Evolutionary conservation across 2,113 vertebrate genomes (phyloP), one percentile per base, ranked within the genome.

Genomic region (Ornithorhynchus anatinus): DNA sequence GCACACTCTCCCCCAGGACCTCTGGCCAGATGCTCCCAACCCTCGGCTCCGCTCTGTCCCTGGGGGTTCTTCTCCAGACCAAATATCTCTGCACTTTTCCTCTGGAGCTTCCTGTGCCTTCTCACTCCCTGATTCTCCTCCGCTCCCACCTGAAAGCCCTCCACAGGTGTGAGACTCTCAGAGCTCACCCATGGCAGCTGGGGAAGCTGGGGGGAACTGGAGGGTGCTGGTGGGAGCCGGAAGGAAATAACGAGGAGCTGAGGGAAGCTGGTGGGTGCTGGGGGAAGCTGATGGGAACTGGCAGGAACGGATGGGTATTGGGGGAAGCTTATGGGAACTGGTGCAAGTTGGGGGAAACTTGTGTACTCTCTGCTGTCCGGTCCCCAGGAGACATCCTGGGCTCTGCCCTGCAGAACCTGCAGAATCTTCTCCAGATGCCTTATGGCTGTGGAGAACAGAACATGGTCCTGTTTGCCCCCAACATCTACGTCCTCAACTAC

Each of bases 381-480:
- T 6, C 19, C 29, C 13, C 86, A 97, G 96, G 96, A 42, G 96
- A 98, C 39, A 88, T 96, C 59, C 52, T 97, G 81, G 94, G 94
- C 14, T 91, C 94, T 50, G 94, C 93, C n/a, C 81, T 97, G 84
- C 76, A 88, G 62, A 96, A 96, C 80, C 87, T 93, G 69, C 88
- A 93, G 4, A 87, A 89, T 17, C 92, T 97, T 63, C 91, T 97
- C 35, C 60, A 25, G 76, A 96, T 97, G 95, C 95, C 96, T 1
- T 94, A 92, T 39, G 96, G 95, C 54, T 97, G 96, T 75, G 96
- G 96, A 10, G 96, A 98, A 74, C 95, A 97, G 89, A 98, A 98
- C 69, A 92, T 94, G 93, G 92, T 92, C 12, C 92, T 94, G 10
- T 94, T 98, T 62, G 92, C 95, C 47, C 94, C 96, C 39, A 96